Evolutionary conservation across 1,140 invertebrate genomes (phyloP).

Genomic region (Galendromus occidentalis): DNA sequence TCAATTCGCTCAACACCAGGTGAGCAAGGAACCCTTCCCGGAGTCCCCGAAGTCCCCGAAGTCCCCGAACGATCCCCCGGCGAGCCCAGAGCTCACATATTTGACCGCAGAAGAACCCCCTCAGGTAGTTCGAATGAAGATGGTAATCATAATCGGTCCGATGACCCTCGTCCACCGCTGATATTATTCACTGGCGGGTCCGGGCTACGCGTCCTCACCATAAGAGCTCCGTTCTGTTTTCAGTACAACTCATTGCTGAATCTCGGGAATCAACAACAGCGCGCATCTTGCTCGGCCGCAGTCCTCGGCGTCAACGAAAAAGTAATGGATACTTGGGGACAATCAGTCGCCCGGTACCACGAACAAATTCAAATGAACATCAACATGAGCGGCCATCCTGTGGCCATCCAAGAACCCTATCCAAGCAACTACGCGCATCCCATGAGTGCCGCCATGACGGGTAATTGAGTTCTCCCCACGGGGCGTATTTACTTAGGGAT

Average conservation of each 20-base stretch:
- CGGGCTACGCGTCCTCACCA: too few relatives aligned
- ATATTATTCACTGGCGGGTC: too few relatives aligned
- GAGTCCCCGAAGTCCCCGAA: too few relatives aligned
- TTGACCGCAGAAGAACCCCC: too few relatives aligned
- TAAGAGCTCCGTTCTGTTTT: not conserved
- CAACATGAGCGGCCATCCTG: not conserved
- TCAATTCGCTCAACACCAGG: slow-evolving; percentile 10
- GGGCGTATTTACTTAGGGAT: too few relatives aligned
- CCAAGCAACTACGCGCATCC: not conserved
- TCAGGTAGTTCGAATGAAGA: too few relatives aligned
- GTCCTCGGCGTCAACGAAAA: not conserved
- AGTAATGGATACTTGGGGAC: not conserved
- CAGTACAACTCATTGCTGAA: not conserved
- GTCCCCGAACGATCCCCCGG: too few relatives aligned
- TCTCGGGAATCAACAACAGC: not conserved
- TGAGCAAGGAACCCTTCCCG: not conserved
- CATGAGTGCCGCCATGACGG: slow-evolving; percentile 8
- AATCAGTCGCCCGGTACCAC: not conserved
- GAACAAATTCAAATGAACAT: slow-evolving; percentile 11
- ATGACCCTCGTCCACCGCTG: too few relatives aligned
- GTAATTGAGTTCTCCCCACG: not conserved
- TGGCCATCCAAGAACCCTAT: not conserved
- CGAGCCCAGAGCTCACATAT: too few relatives aligned
- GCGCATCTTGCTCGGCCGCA: not conserved
- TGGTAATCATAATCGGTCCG: too few relatives aligned